Evolutionary conservation across 2,113 vertebrate species (phyloP).

Genomic region (Sigmodon hispidus): DNA sequence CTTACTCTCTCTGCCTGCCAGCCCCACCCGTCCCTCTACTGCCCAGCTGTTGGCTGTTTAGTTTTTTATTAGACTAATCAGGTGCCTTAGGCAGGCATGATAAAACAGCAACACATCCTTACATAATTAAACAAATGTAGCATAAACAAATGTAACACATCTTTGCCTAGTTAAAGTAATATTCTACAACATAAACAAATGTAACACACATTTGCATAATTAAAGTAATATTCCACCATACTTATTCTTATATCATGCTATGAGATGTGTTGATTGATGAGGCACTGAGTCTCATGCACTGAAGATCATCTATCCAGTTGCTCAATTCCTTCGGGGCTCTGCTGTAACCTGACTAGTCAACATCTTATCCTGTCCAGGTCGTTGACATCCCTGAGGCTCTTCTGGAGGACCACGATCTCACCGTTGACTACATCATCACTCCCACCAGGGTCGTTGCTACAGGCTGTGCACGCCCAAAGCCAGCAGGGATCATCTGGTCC

Average conservation of each 20-base stretch:
- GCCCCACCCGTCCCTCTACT: not conserved
- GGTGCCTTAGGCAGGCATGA: not conserved
- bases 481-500: constrained; percentile 92
- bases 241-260: accelerated
- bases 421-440: constrained; percentile 96
- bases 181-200: not conserved
- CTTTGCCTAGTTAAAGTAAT: not conserved
- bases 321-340: accelerated
- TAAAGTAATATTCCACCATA: not conserved
- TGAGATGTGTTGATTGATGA: accelerated
- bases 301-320: no score
- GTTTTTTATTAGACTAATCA: not conserved
- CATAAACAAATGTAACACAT: not conserved
- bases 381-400: constrained; percentile 92
- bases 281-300: not conserved
- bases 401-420: constrained; percentile 92
- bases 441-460: constrained; percentile 93
- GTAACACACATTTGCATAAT: not conserved
- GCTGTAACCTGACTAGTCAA: accelerated
- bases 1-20: not conserved
- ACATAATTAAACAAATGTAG: not conserved
- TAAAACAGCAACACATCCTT: not conserved
- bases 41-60: not conserved
- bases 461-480: constrained; percentile 88
- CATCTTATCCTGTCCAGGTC: constrained; percentile 83